Base-by-base conservation (phyloP, 1,140 invertebrate genomes). In the Heliconius hewitsoni region DNA sequence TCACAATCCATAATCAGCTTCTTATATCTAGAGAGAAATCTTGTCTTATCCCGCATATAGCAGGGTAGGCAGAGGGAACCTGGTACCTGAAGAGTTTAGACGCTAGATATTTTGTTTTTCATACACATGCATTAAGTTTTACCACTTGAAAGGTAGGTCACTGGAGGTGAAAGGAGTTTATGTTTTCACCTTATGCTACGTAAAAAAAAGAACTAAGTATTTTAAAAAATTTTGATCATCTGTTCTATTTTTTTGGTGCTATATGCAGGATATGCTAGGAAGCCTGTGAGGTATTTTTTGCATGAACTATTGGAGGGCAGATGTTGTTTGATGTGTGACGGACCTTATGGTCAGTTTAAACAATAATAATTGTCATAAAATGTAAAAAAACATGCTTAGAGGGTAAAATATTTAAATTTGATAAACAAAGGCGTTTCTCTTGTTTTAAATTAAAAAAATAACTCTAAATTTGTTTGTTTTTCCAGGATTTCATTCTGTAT, bases 201-300 rank as follows among this genome's bases (percentile, higher is more conserved):
- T 23, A 60, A 60, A 60, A 30, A 27, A 66, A 27, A 66, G 13
- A 66, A 27, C 3, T 9, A 66, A 23, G 11, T 27, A 66, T 30
- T 30, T 30, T 66, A 66, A 30, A 23, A 27, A 30, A 66, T 66
- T 27, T 30, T 3, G 60, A 6, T 30, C 60, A 66, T 66, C 60
- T 66, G 60, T 66, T 66, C 30, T 30, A 30, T 66, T 66, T 66
- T 66, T 66, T 66, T 13, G 60, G 13, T 16, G 60, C 9, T 27
- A 30, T 66, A 66, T 30, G 60, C 60, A 66, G 60, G 60, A 66
- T 66, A 66, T 30, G 60, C 60, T 66, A 66, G 60, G 27, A 66
- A 66, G 60, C 60, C 60, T 16, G 60, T 66, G 60, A 66, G 27
- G 23, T 30, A 66, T 66, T 66, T 66, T 66, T 66, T 66, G 60